phyloP scores from a whole-genome alignment of 2,797 vertebrate genomes.

The Sebastes hubbsi region DNA sequence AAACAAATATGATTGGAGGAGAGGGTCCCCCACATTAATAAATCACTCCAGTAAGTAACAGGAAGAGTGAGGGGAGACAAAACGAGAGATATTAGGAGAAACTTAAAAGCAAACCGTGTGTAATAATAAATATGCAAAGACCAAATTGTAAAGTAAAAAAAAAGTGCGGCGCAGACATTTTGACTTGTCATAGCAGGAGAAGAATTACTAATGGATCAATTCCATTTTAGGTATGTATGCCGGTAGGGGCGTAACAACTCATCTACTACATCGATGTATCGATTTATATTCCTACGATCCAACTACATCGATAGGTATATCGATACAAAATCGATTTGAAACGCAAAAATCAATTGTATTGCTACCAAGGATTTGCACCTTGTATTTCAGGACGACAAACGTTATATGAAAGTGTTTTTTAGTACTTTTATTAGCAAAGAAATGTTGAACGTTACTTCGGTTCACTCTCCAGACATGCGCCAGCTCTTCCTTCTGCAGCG shows the following conservation, averaged over 20 bases:
- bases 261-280: too few relatives aligned
- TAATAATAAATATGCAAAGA: not conserved
- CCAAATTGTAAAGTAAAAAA: not conserved
- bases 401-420: too few relatives aligned
- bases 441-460: too few relatives aligned
- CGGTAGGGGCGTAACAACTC: not conserved
- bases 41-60: conserved; percentile 8
- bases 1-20: conserved; percentile 53
- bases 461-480: too few relatives aligned
- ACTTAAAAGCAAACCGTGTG: not conserved
- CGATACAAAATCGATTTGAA: too few relatives aligned
- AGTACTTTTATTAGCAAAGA: too few relatives aligned
- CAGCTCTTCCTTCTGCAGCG: too few relatives aligned
- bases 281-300: too few relatives aligned
- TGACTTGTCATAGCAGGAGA: not conserved
- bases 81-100: not conserved
- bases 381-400: too few relatives aligned
- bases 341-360: too few relatives aligned
- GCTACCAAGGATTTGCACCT: too few relatives aligned
- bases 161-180: not conserved
- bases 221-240: not conserved
- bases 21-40: conserved; percentile 13
- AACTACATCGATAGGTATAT: too few relatives aligned
- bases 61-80: not conserved
- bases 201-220: not conserved